phyloP scores from a whole-genome alignment of 2,113 vertebrate species.

The Sitta europaea region DNA sequence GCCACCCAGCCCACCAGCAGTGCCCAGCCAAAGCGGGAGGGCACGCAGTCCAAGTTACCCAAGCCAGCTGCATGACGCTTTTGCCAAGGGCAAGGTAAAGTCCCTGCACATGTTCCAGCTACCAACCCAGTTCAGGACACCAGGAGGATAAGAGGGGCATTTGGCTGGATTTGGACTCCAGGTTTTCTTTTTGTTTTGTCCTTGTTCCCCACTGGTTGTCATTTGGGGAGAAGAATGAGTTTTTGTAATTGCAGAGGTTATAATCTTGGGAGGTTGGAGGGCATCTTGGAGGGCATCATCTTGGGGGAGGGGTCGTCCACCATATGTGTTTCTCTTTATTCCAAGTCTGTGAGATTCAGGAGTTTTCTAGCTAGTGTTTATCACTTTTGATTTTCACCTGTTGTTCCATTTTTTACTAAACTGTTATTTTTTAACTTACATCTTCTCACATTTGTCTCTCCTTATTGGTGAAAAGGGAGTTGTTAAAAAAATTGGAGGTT shows the following conservation, averaged over 20 bases:
- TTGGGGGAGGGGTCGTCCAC: rapidly evolving
- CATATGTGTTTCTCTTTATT: not conserved
- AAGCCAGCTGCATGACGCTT: not conserved
- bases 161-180: not conserved
- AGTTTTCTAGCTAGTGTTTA: not conserved
- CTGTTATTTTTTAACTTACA: not conserved
- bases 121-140: rapidly evolving
- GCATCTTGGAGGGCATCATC: not conserved
- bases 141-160: too few relatives aligned
- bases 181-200: not conserved
- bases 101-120: not conserved
- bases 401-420: not conserved
- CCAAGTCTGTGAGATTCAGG: not conserved
- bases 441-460: not conserved
- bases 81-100: not conserved
- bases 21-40: rapidly evolving
- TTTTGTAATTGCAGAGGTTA: not conserved
- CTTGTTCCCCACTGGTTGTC: not conserved
- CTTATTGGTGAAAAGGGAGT: not conserved
- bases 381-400: rapidly evolving
- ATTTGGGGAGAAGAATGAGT: not conserved
- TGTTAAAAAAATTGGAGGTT: not conserved
- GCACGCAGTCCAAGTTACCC: not conserved
- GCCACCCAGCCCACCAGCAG: not conserved
- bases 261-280: too few relatives aligned